phyloP scores from a whole-genome alignment of 2,113 vertebrate species.

The Mugil cephalus region DNA sequence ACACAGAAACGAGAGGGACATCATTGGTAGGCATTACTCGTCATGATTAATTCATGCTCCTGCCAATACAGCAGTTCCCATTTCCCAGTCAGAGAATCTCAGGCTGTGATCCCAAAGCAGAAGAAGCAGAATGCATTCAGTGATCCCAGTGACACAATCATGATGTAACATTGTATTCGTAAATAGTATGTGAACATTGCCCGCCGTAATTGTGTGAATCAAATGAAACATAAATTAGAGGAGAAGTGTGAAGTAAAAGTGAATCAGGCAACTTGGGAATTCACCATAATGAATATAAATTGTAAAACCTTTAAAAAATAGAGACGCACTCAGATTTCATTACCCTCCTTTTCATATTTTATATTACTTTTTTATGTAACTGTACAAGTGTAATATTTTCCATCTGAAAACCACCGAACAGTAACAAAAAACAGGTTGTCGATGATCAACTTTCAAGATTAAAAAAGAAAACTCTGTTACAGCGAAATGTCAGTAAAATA shows the following conservation, averaged over 20 bases:
- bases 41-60: slow-evolving; percentile 44
- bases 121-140: slow-evolving; percentile 4
- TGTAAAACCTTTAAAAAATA: not conserved
- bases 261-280: not conserved
- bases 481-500: too few species aligned
- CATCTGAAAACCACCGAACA: not conserved
- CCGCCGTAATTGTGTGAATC: not conserved
- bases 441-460: not conserved
- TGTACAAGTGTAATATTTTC: not conserved
- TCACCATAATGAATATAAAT: not conserved
- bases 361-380: too few species aligned
- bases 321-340: too few species aligned
- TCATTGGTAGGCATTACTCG: not conserved
- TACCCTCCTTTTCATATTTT: not conserved
- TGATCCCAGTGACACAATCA: slow-evolving; percentile 11
- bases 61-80: slow-evolving; percentile 35
- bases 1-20: slow-evolving; percentile 17
- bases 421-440: not conserved
- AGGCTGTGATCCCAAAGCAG: slow-evolving; percentile 10
- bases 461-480: too few species aligned
- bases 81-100: slow-evolving; percentile 32
- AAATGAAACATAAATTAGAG: not conserved
- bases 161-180: not conserved
- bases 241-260: not conserved
- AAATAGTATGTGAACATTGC: slow-evolving; percentile 1